Base-by-base conservation (phyloP, 2,888 invertebrate species). In the Leucophora obtusa region DNA sequence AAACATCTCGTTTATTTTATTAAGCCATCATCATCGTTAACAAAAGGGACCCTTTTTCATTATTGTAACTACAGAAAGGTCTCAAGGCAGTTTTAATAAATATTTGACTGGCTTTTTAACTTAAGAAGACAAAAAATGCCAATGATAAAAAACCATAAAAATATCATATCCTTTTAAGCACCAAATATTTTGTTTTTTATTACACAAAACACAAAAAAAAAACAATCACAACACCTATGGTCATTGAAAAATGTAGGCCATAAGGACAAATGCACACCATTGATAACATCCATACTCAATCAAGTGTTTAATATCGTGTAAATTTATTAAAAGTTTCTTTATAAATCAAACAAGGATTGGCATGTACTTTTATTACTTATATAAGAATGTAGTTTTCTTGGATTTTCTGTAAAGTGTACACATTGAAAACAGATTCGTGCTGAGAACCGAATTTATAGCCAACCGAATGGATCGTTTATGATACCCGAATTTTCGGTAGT, bases 251-350 rank as follows among this genome's bases (percentile, higher is more conserved):
- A 53, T 47, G 51, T 59, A 69, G 38, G 53, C 43, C 50, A 18
- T 62, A 66, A 54, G 50, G 54, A 59, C 63, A 70, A 50, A 47
- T n/a, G n/a, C n/a, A n/a, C 51, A 51, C n/a, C 60, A 69, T 8
- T 21, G 62, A 56, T 35, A 63, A 63, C 33, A 38, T 33, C 35
- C 18, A 38, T 38, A 58, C 66, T 69, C 43, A 47, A 79, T 73
- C 69, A 60, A 74, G 63, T 73, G 58, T 51, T 79, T 79, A 73
- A 73, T 79, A 54, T 73, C 59, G 73, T 65, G 73, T 78, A 66
- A 72, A 72, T 68, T 78, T 78, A 78, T 72, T 66, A 54, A 24
- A 17, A 38, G 56, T 72, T 66, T 24, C 18, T 56, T 35, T 58
- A 65, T 10, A 43, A 53, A 58, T 58, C 15, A 38, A 59, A 74